Evolutionary conservation across 2,888 invertebrate species (phyloP).

Genomic region (Trachelus iudaicus): DNA sequence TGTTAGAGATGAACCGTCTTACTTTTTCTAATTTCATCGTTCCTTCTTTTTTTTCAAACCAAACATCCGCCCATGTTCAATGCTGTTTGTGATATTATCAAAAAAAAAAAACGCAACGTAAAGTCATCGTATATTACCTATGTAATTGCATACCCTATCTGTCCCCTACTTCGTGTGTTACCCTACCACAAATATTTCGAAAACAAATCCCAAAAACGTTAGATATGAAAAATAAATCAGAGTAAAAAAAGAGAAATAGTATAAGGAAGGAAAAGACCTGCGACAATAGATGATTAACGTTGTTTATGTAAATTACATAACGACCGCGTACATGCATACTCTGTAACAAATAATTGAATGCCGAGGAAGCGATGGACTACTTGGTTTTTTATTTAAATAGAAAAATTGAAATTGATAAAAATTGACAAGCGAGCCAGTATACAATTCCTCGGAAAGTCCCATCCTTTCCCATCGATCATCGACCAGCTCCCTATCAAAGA

Average conservation of each 20-base stretch:
- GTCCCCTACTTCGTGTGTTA: not conserved
- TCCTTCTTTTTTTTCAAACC: slow-evolving; percentile 21
- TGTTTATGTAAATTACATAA: not conserved
- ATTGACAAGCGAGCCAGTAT: slow-evolving; percentile 1
- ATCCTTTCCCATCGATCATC: not conserved
- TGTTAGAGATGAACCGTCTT: not conserved
- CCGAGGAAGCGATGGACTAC: not conserved
- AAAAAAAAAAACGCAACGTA: not conserved
- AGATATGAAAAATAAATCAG: not conserved
- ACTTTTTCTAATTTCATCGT: not conserved
- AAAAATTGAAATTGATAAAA: slow-evolving; percentile 12
- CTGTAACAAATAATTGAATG: not conserved
- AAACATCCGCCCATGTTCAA: slow-evolving; percentile 29
- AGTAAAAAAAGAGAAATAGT: not conserved
- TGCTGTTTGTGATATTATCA: slow-evolving; percentile 41
- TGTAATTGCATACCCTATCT: not conserved
- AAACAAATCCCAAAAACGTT: not conserved
- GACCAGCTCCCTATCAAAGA: slow-evolving; percentile 9
- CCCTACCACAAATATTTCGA: not conserved
- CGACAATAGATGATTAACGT: not conserved
- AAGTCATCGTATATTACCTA: not conserved
- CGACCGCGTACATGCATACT: not conserved
- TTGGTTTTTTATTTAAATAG: not conserved
- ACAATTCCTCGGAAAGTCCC: not conserved
- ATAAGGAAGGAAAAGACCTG: not conserved